phyloP scores from a whole-genome alignment of 2,113 vertebrate genomes.

The Sterrhoptilus dennistouni region DNA sequence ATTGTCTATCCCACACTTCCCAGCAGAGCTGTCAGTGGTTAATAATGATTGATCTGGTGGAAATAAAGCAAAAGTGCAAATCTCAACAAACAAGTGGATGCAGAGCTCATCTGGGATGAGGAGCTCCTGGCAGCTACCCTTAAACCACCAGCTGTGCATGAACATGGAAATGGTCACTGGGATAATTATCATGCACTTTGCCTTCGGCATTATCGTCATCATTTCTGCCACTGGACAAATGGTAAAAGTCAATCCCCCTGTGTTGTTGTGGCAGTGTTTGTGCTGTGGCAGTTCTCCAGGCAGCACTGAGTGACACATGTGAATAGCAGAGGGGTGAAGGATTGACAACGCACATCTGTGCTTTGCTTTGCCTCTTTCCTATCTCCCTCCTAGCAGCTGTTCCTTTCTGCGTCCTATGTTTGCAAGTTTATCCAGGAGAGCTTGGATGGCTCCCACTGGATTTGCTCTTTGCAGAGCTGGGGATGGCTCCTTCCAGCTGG shows the following conservation, averaged over 20 bases:
- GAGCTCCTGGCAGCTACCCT: background rate
- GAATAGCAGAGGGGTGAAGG: background rate
- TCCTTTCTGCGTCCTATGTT: background rate
- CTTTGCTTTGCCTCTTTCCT: background rate
- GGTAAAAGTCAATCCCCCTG: background rate
- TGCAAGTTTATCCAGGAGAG: background rate
- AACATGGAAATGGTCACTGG: background rate
- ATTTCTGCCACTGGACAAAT: background rate
- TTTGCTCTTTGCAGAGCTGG: background rate
- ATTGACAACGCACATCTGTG: background rate
- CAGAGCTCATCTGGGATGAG: background rate
- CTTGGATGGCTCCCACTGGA: background rate
- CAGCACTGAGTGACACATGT: fast-evolving
- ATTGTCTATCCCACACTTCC: background rate
- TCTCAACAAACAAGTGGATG: background rate
- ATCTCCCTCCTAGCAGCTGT: background rate
- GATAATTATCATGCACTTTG: background rate
- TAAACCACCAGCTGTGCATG: background rate
- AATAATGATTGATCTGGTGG: background rate
- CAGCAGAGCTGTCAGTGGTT: background rate
- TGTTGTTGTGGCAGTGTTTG: too few relatives aligned
- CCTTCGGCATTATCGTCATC: background rate
- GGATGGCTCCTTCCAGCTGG: background rate
- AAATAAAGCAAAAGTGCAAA: background rate
- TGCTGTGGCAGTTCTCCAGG: background rate